Percentiles rank a stretch among this genome's conserved stretches.
phyloP scores from a whole-genome alignment of 2,113 vertebrate species.

The Dromaius novaehollandiae region DNA sequence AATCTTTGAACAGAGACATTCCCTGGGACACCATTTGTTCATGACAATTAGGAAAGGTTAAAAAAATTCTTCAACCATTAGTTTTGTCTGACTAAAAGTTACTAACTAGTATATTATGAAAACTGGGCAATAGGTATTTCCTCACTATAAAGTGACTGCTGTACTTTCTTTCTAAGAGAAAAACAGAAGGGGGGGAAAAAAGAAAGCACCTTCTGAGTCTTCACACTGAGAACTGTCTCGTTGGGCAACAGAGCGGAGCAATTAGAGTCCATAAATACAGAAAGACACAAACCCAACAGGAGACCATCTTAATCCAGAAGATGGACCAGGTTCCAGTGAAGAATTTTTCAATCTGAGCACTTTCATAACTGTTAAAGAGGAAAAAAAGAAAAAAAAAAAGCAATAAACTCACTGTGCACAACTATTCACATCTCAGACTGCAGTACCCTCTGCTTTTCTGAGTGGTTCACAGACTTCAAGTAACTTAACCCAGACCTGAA shows the following conservation, averaged over 20 bases:
- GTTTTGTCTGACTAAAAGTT: neutral
- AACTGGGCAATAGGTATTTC: neutral
- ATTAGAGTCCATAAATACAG: conserved; percentile 90
- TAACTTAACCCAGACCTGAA: neutral
- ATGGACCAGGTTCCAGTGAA: conserved; percentile 91
- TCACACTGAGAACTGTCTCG: conserved; percentile 77
- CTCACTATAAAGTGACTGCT: neutral
- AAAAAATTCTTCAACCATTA: neutral
- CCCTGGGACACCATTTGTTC: neutral
- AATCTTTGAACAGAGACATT: neutral
- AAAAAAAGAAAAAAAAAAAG: neutral
- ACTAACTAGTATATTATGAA: neutral
- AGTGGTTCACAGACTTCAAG: neutral
- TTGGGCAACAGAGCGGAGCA: conserved; percentile 87
- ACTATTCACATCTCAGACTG: neutral
- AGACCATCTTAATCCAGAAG: conserved; percentile 97
- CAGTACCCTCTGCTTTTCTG: neutral
- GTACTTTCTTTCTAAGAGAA: neutral
- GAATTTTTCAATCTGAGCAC: conserved; percentile 90
- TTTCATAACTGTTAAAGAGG: conserved; percentile 81
- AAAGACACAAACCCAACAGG: conserved; percentile 92
- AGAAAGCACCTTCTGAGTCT: neutral
- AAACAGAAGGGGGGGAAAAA: neutral
- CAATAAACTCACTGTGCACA: neutral
- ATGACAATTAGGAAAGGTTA: neutral